Conservation (phyloP, 2,888 invertebrate species). For the Temnothorax unifasciatus region DNA sequence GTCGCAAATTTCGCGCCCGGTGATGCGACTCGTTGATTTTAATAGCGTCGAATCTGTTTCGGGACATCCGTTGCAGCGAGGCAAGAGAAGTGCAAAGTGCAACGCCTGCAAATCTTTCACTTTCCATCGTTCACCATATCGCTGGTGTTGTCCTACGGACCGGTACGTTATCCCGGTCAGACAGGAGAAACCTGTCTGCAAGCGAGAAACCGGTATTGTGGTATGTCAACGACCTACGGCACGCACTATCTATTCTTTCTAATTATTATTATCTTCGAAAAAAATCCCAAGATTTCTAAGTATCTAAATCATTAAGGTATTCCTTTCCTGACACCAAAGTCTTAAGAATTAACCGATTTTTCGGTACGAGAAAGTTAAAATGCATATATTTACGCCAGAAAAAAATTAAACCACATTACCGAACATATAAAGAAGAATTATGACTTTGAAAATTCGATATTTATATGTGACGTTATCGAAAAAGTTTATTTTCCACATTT, state of each 20-base stretch:
- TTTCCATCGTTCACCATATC: slow-evolving; percentile 10
- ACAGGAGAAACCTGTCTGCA: slow-evolving; percentile 29
- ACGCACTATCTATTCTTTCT: not conserved
- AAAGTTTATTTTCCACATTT: too few relatives aligned
- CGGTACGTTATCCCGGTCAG: not conserved
- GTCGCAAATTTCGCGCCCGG: slow-evolving; percentile 11
- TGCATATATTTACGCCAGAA: too few relatives aligned
- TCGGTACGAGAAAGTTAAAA: too few relatives aligned
- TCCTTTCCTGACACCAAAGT: too few relatives aligned
- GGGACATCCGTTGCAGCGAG: not conserved
- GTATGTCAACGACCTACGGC: not conserved
- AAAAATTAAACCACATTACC: too few relatives aligned
- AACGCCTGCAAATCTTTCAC: slow-evolving; percentile 41
- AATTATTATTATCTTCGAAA: not conserved
- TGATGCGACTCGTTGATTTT: slow-evolving; percentile 1
- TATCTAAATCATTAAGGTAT: too few relatives aligned
- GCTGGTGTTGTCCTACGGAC: slow-evolving; percentile 5
- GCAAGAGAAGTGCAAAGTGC: slow-evolving; percentile 4
- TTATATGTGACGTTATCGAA: too few relatives aligned
- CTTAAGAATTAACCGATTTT: too few relatives aligned
- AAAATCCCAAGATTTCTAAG: not conserved
- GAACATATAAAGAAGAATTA: too few relatives aligned
- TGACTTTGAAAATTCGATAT: too few relatives aligned
- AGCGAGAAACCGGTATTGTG: slow-evolving; percentile 15
- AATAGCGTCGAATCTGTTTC: not conserved